A percentile compares a stretch with the other conserved stretches of the same genome.
Evolutionary conservation across 2,797 vertebrate genomes (phyloP).

Genomic region (Ambastaia sidthimunki): DNA sequence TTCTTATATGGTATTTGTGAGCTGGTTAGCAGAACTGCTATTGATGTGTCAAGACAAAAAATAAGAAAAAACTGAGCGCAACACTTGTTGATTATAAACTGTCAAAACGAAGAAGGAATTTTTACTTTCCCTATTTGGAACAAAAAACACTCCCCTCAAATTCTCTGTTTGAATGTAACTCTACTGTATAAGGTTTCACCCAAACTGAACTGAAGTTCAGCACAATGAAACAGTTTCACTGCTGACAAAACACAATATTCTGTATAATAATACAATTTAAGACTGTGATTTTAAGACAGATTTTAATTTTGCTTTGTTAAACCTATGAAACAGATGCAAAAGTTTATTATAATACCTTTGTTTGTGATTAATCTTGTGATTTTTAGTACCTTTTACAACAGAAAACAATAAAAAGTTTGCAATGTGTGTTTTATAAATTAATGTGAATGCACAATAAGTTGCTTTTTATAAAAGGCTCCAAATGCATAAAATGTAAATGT

Average conservation of each 20-base stretch:
- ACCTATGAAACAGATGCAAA: too few species aligned
- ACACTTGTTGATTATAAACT: constrained; percentile 85
- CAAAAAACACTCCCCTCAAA: constrained; percentile 40
- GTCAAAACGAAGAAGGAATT: constrained; percentile 61
- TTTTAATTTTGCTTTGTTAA: neutral
- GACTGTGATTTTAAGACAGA: neutral
- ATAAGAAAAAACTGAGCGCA: constrained; percentile 70
- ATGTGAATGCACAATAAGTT: too few species aligned
- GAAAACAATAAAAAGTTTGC: too few species aligned
- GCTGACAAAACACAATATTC: constrained; percentile 18
- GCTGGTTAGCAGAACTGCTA: constrained; percentile 80
- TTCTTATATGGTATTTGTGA: constrained; percentile 78
- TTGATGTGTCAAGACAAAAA: constrained; percentile 73
- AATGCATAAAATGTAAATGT: too few species aligned
- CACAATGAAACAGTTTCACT: neutral
- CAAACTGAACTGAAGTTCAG: neutral
- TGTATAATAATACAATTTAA: neutral
- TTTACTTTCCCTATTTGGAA: constrained; percentile 55
- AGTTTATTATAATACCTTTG: too few species aligned
- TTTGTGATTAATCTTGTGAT: too few species aligned
- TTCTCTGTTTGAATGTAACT: constrained; percentile 42
- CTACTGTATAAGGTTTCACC: constrained; percentile 8
- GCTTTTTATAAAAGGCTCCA: too few species aligned
- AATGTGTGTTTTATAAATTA: too few species aligned
- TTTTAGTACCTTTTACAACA: too few species aligned